A percentile compares a stretch with the other conserved stretches of the same genome.
These are phyloP conservation scores for Caenorhabditis briggsae DNA, from an alignment of 1,140 invertebrate species.

Conservation along the genomic window DNA sequence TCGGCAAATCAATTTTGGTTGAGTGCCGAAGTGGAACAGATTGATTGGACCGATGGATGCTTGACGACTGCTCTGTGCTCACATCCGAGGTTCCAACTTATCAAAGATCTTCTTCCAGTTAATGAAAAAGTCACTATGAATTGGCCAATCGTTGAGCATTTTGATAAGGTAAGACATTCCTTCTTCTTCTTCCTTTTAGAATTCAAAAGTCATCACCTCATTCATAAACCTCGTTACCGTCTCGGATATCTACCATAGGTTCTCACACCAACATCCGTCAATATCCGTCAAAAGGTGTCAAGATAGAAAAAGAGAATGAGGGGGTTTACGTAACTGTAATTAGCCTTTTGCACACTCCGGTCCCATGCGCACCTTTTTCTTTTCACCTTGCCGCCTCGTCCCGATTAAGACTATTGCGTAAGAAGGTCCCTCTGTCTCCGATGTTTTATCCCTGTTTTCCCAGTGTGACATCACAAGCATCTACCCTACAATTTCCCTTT, in stretches of 20 bases:
- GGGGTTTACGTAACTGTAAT: slow-evolving; percentile 54
- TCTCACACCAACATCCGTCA: slow-evolving; percentile 47
- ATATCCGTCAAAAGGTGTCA: slow-evolving; percentile 54
- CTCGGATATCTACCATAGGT: background rate
- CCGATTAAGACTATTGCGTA: slow-evolving; percentile 40
- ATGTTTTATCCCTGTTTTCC: background rate
- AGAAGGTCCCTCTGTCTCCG: background rate
- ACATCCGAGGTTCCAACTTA: slow-evolving; percentile 62
- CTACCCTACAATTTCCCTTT: background rate
- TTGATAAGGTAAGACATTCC: slow-evolving; percentile 50
- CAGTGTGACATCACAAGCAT: slow-evolving; percentile 20
- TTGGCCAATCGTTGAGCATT: slow-evolving; percentile 62
- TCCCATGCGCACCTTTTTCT: background rate
- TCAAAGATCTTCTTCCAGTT: slow-evolving; percentile 60
- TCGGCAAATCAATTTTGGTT: slow-evolving; percentile 59
- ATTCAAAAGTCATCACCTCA: too few species aligned
- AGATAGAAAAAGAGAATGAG: slow-evolving; percentile 20
- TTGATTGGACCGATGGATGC: slow-evolving; percentile 66
- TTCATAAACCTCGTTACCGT: background rate
- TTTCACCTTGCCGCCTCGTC: slow-evolving; percentile 17
- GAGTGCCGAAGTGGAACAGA: slow-evolving; percentile 59
- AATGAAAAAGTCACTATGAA: slow-evolving; percentile 62
- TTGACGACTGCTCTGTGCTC: slow-evolving; percentile 64
- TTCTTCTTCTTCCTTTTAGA: background rate
- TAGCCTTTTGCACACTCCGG: background rate